A percentile compares a stretch with the other conserved stretches of the same genome.
These are phyloP conservation scores for Muraenolepis orangiensis DNA, from an alignment of 2,797 vertebrate species.

Conservation along the genomic window DNA sequence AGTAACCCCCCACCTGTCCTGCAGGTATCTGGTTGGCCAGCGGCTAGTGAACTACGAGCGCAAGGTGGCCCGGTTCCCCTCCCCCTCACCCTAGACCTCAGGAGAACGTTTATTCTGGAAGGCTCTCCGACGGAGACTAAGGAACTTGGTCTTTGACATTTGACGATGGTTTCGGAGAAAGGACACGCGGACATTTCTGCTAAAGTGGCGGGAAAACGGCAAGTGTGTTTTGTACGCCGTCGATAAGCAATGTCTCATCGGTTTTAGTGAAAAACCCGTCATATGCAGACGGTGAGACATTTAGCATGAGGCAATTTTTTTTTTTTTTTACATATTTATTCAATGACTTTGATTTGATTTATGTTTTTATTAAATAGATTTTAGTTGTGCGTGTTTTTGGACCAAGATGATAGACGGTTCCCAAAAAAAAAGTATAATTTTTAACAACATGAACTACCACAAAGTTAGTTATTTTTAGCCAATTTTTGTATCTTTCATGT, in stretches of 20 bases:
- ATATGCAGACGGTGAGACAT: background rate
- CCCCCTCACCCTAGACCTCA: slow-evolving; percentile 26
- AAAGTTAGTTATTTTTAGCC: slow-evolving; percentile 1
- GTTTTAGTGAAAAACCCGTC: background rate
- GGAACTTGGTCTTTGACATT: background rate
- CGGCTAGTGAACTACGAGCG: slow-evolving; percentile 96
- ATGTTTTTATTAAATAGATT: slow-evolving; percentile 1
- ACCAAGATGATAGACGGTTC: background rate
- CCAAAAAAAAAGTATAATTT: background rate
- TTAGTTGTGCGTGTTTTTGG: background rate
- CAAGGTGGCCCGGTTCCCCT: slow-evolving; percentile 75
- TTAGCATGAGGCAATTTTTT: background rate
- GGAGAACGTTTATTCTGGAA: background rate
- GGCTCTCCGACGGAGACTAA: background rate
- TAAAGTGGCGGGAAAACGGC: background rate
- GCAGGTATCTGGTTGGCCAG: slow-evolving; percentile 95
- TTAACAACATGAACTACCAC: background rate
- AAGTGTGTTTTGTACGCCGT: background rate
- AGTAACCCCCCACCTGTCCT: slow-evolving; percentile 8
- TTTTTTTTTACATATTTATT: slow-evolving; percentile 11
- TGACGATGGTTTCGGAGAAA: background rate
- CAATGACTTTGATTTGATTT: slow-evolving; percentile 1
- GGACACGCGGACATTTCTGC: background rate
- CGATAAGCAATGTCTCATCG: background rate
- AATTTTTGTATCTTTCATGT: slow-evolving; percentile 1